phyloP scores from a whole-genome alignment of 2,113 vertebrate genomes.

The Rhodinocichla rosea region DNA sequence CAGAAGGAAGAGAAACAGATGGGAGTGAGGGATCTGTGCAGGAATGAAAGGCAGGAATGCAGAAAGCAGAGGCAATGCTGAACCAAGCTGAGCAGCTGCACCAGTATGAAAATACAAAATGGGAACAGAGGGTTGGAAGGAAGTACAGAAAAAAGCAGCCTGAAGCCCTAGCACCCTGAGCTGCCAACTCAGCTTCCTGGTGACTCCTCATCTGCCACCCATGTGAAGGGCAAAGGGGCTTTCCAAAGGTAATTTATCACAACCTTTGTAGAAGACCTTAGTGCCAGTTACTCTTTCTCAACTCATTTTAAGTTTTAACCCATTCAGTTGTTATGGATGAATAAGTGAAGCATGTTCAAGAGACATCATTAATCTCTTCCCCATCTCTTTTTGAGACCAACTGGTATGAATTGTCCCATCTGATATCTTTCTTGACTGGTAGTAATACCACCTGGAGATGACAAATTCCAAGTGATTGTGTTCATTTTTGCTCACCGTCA shows the following conservation, averaged over 20 bases:
- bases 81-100: not conserved
- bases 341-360: not conserved
- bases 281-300: not conserved
- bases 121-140: not conserved
- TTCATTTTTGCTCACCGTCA: not conserved
- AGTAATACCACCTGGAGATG: not conserved
- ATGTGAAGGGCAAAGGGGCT: not conserved
- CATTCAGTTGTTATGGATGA: not conserved
- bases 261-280: not conserved
- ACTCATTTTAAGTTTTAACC: not conserved
- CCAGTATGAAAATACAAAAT: not conserved
- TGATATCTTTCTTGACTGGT: not conserved
- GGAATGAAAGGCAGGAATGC: not conserved
- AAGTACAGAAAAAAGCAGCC: not conserved
- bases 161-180: not conserved
- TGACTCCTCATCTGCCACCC: not conserved
- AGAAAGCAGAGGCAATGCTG: not conserved
- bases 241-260: not conserved
- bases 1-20: not conserved
- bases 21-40: not conserved
- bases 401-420: not conserved
- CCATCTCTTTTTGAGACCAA: not conserved
- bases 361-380: not conserved
- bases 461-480: not conserved
- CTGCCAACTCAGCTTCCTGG: not conserved